Base-by-base conservation (phyloP, 2,113 vertebrate species). In the Lathamus discolor region DNA sequence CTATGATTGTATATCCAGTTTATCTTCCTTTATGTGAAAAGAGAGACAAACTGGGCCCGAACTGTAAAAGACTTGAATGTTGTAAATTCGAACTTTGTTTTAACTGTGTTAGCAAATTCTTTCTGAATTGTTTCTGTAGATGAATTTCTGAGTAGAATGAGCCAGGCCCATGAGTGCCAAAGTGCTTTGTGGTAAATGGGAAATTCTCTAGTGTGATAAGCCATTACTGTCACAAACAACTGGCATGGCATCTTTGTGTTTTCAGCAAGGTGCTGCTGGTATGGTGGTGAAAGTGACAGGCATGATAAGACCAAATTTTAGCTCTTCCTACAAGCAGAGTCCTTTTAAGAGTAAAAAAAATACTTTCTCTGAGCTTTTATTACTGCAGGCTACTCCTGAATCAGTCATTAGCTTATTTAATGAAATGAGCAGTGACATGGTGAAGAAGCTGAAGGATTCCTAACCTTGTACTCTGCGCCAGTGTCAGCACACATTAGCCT, bases 381-480 rank as follows among this genome's bases (percentile, higher is more conserved):
- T 73, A 27, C 44, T 83, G 31, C 59, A 70, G 84, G 52, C 67
- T 87, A 23, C 27, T 86, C 67, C 59, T 91, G 86, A 78, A 92
- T 73, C 83, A 77, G 55, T 81, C 64, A 72, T 88, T 61, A 81
- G 25, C 61, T 88, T 93, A 64, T 64, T 55, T 88, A 83, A 93
- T 72, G 64, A 83, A 78, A 93, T 83, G 41, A 77, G 49, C 44
- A 77, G 75, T 76, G 91, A 80, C 67, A 24, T 25, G 33, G 62
- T 93, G 88, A 87, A 76, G 78, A 27, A 25, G 20, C 48, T 29
- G 46, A 49, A 75, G 25, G 55, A 75, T 85, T 82, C 55, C 20
- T 61, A 4, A 13, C 11, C 48, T 85, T 0, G 0, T 52, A 6
- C 35, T 87, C 2, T 3, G 48, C 1, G 4, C 78, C 16, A 2